phyloP scores from a whole-genome alignment of 1,140 invertebrate species.

The Bicyclus anynana region DNA sequence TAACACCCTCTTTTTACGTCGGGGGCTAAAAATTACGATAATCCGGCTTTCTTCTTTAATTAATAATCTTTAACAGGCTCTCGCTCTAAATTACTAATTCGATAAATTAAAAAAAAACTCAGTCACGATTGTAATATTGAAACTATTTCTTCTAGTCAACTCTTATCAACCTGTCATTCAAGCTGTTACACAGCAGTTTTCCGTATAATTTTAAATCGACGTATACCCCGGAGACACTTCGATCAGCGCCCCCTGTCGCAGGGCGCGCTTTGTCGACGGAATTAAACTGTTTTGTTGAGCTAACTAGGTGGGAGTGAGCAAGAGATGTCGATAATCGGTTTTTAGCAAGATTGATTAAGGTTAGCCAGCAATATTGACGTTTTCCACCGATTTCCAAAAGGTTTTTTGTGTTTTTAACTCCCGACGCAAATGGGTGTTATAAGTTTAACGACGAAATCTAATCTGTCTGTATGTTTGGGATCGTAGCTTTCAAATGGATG shows the following conservation, averaged over 20 bases:
- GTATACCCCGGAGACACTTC: constrained; percentile 27
- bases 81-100: too few species aligned
- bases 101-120: too few species aligned
- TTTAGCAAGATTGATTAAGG: constrained; percentile 12
- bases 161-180: constrained; percentile 7
- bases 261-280: constrained; percentile 23
- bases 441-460: too few species aligned
- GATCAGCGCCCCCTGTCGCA: constrained; percentile 20
- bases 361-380: background rate
- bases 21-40: too few species aligned
- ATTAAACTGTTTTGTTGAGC: constrained; percentile 34
- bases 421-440: too few species aligned
- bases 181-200: constrained; percentile 19
- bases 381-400: background rate
- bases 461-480: too few species aligned
- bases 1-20: too few species aligned
- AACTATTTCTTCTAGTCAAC: background rate
- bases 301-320: constrained; percentile 29
- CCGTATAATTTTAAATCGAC: constrained; percentile 11
- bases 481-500: too few species aligned
- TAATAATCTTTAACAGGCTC: too few species aligned
- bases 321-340: constrained; percentile 17
- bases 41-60: too few species aligned
- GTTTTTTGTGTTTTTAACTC: too few species aligned
- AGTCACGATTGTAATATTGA: too few species aligned